A percentile compares a stretch with the other conserved stretches of the same genome.
Conservation (phyloP, 2,888 invertebrate genomes). For the Notodonta dromedarius region DNA sequence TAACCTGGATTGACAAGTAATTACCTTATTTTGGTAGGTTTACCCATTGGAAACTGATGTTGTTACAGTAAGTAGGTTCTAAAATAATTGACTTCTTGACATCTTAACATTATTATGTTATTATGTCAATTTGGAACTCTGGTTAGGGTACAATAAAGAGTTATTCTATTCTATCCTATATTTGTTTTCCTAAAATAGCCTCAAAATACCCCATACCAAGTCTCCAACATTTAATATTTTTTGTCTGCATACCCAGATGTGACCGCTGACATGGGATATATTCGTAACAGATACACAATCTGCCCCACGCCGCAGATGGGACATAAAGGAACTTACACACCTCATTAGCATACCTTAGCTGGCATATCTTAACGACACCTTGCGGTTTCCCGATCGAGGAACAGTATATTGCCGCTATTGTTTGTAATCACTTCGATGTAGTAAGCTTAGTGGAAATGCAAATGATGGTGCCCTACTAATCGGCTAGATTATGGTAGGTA, state of each 20-base stretch:
- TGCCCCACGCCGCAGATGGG: slow-evolving; percentile 13
- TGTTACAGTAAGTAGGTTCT: too few species aligned
- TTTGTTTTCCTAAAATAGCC: not conserved
- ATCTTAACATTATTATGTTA: too few species aligned
- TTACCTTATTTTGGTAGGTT: too few species aligned
- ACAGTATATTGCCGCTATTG: slow-evolving; percentile 16
- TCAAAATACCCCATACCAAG: not conserved
- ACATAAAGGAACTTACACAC: slow-evolving; percentile 25
- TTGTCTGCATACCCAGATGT: not conserved
- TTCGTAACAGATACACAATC: slow-evolving; percentile 7
- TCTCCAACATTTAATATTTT: slow-evolving; percentile 9
- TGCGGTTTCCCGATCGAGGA: slow-evolving; percentile 20
- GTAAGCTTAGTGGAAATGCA: slow-evolving; percentile 56
- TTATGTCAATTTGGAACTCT: too few species aligned
- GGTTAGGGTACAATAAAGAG: too few species aligned
- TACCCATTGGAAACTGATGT: too few species aligned
- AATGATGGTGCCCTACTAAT: slow-evolving; percentile 26
- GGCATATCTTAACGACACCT: slow-evolving; percentile 28
- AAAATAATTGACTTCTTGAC: too few species aligned
- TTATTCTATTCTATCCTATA: too few species aligned
- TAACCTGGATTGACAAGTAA: too few species aligned
- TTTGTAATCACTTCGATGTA: slow-evolving; percentile 32
- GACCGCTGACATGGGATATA: slow-evolving; percentile 1
- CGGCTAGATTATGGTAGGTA: too few species aligned
- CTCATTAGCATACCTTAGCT: slow-evolving; percentile 25